Evolutionary conservation across 2,888 invertebrate genomes (phyloP).

Genomic region (Macrostomum cliftonense): DNA sequence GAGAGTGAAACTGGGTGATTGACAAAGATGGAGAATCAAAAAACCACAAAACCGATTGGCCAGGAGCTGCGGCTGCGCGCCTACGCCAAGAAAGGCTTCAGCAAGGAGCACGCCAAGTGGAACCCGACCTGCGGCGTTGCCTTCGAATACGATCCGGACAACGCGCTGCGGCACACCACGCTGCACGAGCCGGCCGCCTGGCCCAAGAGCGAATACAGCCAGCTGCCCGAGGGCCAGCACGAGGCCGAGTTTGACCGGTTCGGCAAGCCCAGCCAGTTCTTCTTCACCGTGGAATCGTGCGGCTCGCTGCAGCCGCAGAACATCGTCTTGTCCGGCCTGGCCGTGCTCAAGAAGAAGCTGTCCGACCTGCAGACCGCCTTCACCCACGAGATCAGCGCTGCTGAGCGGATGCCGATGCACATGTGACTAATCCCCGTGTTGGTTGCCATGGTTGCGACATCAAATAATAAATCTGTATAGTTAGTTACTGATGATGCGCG

Average conservation of each 20-base stretch:
- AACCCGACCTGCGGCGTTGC: slow-evolving; percentile 94
- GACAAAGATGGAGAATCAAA: too few relatives aligned
- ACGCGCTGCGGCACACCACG: slow-evolving; percentile 78
- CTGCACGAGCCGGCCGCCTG: slow-evolving; percentile 92
- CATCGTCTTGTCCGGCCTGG: slow-evolving; percentile 82
- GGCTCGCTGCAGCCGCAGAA: slow-evolving; percentile 86
- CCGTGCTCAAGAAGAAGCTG: slow-evolving; percentile 76
- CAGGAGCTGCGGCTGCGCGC: slow-evolving; percentile 69
- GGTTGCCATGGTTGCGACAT: too few relatives aligned
- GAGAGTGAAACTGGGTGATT: too few relatives aligned
- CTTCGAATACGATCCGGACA: slow-evolving; percentile 98
- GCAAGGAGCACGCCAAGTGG: slow-evolving; percentile 99
- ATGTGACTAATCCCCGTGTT: too few relatives aligned
- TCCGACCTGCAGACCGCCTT: slow-evolving; percentile 56
- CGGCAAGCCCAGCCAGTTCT: slow-evolving; percentile 87
- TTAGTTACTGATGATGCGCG: too few relatives aligned
- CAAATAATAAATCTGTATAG: too few relatives aligned
- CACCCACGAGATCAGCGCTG: too few relatives aligned
- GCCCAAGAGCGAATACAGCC: slow-evolving; percentile 92
- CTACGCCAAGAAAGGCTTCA: slow-evolving; percentile 83
- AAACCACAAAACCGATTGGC: too few relatives aligned
- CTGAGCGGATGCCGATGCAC: too few relatives aligned
- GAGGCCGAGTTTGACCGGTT: slow-evolving; percentile 73
- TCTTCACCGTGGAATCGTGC: slow-evolving; percentile 80
- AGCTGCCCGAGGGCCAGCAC: slow-evolving; percentile 53